These are phyloP conservation scores for Marronus borbonicus DNA, from an alignment of 2,888 invertebrate genomes.

Conservation along the genomic window DNA sequence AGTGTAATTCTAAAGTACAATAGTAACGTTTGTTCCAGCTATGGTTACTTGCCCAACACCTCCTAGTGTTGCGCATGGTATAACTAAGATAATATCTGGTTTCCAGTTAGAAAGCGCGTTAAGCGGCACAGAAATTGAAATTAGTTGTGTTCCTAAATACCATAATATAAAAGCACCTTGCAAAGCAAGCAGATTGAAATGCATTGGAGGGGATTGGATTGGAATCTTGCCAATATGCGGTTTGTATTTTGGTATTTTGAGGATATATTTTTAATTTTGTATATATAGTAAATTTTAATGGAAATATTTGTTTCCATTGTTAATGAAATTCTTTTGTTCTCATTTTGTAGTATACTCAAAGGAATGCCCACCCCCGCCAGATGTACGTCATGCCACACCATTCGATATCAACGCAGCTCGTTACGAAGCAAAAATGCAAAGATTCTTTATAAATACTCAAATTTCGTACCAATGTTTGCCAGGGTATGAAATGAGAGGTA, in stretches of 20 bases:
- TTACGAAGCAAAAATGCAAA: slow-evolving; percentile 57
- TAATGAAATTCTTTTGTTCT: background rate
- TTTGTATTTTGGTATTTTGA: slow-evolving; percentile 57
- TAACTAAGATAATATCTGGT: slow-evolving; percentile 56
- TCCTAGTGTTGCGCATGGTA: slow-evolving; percentile 55
- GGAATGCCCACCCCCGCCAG: slow-evolving; percentile 66
- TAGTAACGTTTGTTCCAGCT: slow-evolving; percentile 5
- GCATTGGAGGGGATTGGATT: slow-evolving; percentile 67
- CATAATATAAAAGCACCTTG: slow-evolving; percentile 65
- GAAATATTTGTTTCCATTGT: background rate
- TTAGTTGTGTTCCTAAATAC: slow-evolving; percentile 65
- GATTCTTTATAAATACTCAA: slow-evolving; percentile 65
- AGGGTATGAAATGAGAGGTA: slow-evolving; percentile 68
- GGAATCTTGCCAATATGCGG: slow-evolving; percentile 68
- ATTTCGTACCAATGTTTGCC: slow-evolving; percentile 68
- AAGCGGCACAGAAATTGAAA: slow-evolving; percentile 65
- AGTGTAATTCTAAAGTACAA: background rate
- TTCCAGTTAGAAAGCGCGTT: slow-evolving; percentile 56
- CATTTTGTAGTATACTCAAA: slow-evolving; percentile 62
- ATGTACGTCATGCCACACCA: slow-evolving; percentile 63
- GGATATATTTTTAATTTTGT: background rate
- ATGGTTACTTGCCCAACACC: slow-evolving; percentile 35
- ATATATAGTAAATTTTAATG: background rate
- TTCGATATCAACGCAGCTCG: slow-evolving; percentile 60
- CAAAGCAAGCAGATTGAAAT: slow-evolving; percentile 64